Percentiles rank a stretch among this genome's conserved stretches.
phyloP scores from a whole-genome alignment of 92 coral and sea anemone species.

The Epizoanthus illoricatus region DNA sequence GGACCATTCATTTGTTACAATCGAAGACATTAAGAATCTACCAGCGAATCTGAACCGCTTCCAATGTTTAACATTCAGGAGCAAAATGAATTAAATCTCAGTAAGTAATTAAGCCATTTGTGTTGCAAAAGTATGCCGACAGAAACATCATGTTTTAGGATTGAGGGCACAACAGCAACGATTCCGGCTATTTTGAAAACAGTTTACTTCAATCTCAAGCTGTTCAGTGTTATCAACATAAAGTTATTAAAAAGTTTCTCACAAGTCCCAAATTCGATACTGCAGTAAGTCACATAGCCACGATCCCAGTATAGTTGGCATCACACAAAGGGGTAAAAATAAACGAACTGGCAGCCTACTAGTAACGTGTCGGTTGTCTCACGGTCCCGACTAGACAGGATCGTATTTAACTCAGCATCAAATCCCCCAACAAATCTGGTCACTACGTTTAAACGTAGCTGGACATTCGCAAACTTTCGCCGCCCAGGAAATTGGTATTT shows the following conservation, averaged over 20 bases:
- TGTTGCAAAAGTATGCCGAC: no score
- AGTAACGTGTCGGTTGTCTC: not conserved
- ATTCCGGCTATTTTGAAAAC: not conserved
- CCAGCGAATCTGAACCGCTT: no score
- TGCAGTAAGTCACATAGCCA: no score
- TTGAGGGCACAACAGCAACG: not conserved
- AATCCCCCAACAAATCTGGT: constrained; percentile 21
- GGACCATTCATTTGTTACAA: no score
- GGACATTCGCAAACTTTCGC: not conserved
- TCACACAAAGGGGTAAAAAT: not conserved
- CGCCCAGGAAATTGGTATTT: constrained; percentile 16
- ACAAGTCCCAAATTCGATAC: not conserved
- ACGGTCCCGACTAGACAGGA: not conserved
- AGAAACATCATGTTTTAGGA: not conserved
- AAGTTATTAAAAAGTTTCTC: not conserved
- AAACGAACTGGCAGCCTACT: not conserved
- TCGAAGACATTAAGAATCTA: no score
- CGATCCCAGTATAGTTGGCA: no score
- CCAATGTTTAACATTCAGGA: no score
- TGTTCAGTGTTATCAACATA: not conserved
- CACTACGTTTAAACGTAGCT: not conserved
- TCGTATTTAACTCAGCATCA: constrained; percentile 8
- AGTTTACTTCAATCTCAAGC: not conserved
- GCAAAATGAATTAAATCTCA: no score
- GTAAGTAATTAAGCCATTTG: no score